Evolutionary conservation across 1,140 invertebrate species (phyloP), one percentile per base, ranked within the genome.

Genomic region (Pantala flavescens): DNA sequence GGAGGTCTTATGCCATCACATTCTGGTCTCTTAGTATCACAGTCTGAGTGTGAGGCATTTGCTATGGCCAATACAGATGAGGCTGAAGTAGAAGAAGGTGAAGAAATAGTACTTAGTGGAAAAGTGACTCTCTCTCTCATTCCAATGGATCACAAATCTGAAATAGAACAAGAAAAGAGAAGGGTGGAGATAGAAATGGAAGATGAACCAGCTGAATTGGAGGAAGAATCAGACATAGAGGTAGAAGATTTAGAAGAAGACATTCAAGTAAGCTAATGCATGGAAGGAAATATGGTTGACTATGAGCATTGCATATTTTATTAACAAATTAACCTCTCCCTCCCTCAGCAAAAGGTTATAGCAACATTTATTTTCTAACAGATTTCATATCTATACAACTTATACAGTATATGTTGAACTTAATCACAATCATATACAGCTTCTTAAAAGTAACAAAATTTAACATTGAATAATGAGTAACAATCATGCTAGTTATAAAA

Each of bases 201-300:
- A 23, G 73, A 74, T 16, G 75, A 77, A 71, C 28, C 74, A 43
- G 77, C 77, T 24, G 76, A 75, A 12, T 36, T 63, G 76, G 73
- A 63, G n/a, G 49, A 63, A 12, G 49, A 21, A 63, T 63, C 49
- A 21, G 49, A 63, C 1, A 12, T 7, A 19, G 49, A 63, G 3
- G 49, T 63, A 19, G 49, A 63, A 63, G 49, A 63, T 1, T 21
- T 63, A 12, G 49, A 63, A 21, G 16, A 63, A 5, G 49, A 63
- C 12, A 12, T 21, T 16, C 16, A 63, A 19, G 49, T 63, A 63
- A 63, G 49, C 49, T 36, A 36, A 5, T 36, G 28, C 28, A 2
- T 36, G 28, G 28, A 36, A 36, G 2, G 28, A 36, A 36, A 36
- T n/a, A n/a, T n/a, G n/a, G n/a, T 36, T 36, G 3, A 5, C 28